Conservation (phyloP, 1,140 invertebrate species). For the Hestina assimilis region DNA sequence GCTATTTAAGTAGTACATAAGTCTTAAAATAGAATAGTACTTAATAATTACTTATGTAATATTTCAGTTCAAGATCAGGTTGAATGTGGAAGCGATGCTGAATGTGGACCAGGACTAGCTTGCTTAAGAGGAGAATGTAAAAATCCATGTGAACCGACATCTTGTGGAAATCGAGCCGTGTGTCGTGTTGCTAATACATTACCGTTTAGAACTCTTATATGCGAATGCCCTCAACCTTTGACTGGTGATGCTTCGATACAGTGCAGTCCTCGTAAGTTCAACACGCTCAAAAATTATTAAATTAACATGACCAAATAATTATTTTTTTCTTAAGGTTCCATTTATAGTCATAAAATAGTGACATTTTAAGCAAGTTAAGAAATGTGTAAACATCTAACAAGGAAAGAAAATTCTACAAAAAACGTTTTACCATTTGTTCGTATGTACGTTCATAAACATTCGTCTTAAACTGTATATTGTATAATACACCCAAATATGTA, state of each 20-base stretch:
- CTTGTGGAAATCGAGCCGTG: conserved; percentile 88
- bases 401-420: neutral
- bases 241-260: conserved; percentile 90
- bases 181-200: conserved; percentile 91
- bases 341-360: neutral
- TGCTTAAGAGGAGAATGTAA: conserved; percentile 89
- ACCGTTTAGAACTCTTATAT: conserved; percentile 92
- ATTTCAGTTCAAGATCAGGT: conserved; percentile 78
- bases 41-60: conserved; percentile 22
- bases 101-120: conserved; percentile 90
- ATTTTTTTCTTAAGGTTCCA: no score
- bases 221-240: conserved; percentile 89
- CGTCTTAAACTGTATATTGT: conserved; percentile 4
- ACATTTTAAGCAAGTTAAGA: neutral
- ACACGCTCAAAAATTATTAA: neutral
- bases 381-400: neutral
- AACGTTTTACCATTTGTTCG: neutral
- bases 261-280: conserved; percentile 85
- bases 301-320: no score
- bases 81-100: conserved; percentile 89
- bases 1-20: neutral
- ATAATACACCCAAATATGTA: conserved; percentile 13
- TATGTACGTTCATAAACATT: neutral
- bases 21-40: neutral
- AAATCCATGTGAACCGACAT: conserved; percentile 90